A percentile compares a stretch with the other conserved stretches of the same genome.
Conservation (phyloP, 2,888 invertebrate species). For the Scelioninae gen. 2 region DNA sequence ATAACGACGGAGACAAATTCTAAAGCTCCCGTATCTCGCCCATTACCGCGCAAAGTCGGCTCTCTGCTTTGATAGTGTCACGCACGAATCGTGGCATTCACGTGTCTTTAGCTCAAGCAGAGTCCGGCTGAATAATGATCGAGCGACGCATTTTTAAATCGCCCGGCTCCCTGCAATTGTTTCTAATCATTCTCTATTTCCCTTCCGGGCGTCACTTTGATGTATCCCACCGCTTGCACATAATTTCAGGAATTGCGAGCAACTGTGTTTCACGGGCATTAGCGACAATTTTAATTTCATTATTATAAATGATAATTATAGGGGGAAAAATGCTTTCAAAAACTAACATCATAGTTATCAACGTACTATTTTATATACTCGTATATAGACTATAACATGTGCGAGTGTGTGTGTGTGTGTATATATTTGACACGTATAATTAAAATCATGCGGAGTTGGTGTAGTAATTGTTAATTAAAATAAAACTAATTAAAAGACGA, state of each 20-base stretch:
- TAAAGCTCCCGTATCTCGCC: slow-evolving; percentile 66
- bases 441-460: too few species aligned
- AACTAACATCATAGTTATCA: too few species aligned
- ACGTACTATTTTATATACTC: too few species aligned
- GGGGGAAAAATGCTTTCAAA: too few species aligned
- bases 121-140: slow-evolving; percentile 50
- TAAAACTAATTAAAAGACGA: too few species aligned
- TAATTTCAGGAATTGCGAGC: background rate
- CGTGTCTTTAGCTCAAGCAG: slow-evolving; percentile 52
- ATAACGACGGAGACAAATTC: slow-evolving; percentile 73
- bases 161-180: slow-evolving; percentile 24
- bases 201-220: background rate
- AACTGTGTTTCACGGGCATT: too few species aligned
- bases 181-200: slow-evolving; percentile 32
- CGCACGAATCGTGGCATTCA: slow-evolving; percentile 58
- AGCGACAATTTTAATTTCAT: too few species aligned
- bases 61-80: slow-evolving; percentile 61
- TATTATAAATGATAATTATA: too few species aligned
- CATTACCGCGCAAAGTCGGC: slow-evolving; percentile 60
- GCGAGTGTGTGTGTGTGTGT: too few species aligned
- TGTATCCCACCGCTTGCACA: background rate
- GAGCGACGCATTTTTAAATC: slow-evolving; percentile 33
- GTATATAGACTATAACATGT: too few species aligned
- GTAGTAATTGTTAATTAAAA: too few species aligned
- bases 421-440: too few species aligned